Evolutionary conservation across 92 coral and sea anemone genomes (phyloP), one percentile per base, ranked within the genome.

Genomic region (Muricea muricata): DNA sequence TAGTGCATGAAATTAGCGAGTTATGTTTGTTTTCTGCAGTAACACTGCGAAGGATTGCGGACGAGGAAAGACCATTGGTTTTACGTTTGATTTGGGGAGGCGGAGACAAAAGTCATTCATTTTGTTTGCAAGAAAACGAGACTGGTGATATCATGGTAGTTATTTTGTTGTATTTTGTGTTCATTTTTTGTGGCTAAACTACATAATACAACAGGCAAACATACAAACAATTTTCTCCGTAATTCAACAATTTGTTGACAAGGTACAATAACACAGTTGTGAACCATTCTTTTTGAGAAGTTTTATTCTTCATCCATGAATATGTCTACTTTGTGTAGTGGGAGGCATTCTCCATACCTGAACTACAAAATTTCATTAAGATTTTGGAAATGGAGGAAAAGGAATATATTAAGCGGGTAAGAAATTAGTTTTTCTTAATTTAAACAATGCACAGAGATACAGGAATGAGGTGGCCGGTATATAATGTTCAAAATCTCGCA

Each of bases 111-210:
- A 92, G 91, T 78, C 98, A 96, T 58, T 93, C 92, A 25, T 96
- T 95, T 50, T 96, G 97, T 42, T 92, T 96, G 29, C 98, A 96
- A 91, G 98, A 96, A 68, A 96, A 96, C 88, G 98, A 96, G 90
- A 96, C 98, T 57, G 98, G 98, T 7, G 98, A 96, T 82, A 96
- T 96, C 81, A 92, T 96, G 93, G 98, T 96, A 78, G 65, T 97
- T 89, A 11, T 0, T 10, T 13, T 1, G 6, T 42, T n/a, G 11
- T 32, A 12, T 23, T 32, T n/a, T n/a, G n/a, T n/a, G n/a, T n/a
- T n/a, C n/a, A n/a, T n/a, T n/a, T n/a, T n/a, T n/a, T n/a, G n/a
- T n/a, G n/a, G n/a, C n/a, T n/a, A n/a, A n/a, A n/a, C n/a, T n/a
- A n/a, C n/a, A n/a, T n/a, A n/a, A n/a, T n/a, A n/a, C n/a, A n/a